These are phyloP conservation scores for Rattus rattus DNA, from an alignment of 2,113 vertebrate genomes.

Conservation along the genomic window DNA sequence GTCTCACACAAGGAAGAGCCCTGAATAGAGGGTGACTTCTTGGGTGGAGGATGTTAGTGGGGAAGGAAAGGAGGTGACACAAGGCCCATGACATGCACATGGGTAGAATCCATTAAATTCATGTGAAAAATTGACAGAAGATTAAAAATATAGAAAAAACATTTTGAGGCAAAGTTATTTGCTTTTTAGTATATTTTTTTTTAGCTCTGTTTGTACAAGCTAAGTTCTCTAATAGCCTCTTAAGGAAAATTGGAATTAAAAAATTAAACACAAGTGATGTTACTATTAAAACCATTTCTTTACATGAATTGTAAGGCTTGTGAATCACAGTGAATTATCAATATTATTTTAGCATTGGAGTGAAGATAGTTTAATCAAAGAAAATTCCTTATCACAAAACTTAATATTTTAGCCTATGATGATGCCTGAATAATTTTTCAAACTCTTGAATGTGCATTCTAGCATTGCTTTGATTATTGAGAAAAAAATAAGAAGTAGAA, in stretches of 20 bases:
- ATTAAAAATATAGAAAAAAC: not conserved
- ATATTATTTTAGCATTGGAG: conserved; percentile 27
- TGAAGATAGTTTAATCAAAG: not conserved
- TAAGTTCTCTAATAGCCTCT: not conserved
- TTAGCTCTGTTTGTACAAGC: conserved; percentile 24
- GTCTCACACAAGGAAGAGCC: not conserved
- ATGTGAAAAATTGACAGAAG: not conserved
- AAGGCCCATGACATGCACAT: too few relatives aligned
- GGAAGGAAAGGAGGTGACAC: too few relatives aligned
- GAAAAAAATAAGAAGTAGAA: not conserved
- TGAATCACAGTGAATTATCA: not conserved
- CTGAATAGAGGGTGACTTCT: not conserved
- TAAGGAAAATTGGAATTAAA: not conserved
- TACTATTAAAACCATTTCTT: conserved; percentile 30
- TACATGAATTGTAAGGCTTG: not conserved
- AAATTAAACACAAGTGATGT: conserved; percentile 13
- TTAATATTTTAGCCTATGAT: conserved; percentile 17
- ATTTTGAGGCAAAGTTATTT: not conserved
- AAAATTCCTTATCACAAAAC: not conserved
- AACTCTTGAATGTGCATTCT: not conserved
- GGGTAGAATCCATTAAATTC: not conserved
- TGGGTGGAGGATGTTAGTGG: not conserved
- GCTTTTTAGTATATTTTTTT: conserved; percentile 21
- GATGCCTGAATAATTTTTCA: conserved; percentile 35
- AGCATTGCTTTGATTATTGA: not conserved